These are phyloP conservation scores for Tyrannus savana DNA, from an alignment of 2,113 vertebrate species.

Conservation along the genomic window DNA sequence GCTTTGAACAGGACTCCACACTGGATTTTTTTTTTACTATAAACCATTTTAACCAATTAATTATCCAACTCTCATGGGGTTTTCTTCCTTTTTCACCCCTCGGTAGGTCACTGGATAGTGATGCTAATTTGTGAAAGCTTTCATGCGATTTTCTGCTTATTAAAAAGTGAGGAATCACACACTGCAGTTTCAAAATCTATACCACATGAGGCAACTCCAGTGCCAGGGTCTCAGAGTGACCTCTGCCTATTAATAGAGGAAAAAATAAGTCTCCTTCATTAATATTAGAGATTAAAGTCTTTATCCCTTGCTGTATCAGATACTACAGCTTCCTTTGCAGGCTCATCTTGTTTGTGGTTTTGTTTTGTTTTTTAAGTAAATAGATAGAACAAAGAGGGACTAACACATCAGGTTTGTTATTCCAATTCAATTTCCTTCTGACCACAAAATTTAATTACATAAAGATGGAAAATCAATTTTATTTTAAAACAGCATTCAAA, in stretches of 20 bases:
- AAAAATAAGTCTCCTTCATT: neutral
- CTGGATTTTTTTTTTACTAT: neutral
- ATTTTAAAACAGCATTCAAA: slow-evolving; percentile 21
- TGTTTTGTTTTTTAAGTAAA: neutral
- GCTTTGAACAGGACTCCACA: neutral
- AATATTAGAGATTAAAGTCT: neutral
- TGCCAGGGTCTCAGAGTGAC: neutral
- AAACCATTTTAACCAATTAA: neutral
- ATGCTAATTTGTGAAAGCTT: slow-evolving; percentile 44
- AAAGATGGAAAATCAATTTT: neutral
- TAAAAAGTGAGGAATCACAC: neutral
- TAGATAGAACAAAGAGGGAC: neutral
- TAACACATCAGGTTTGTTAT: neutral
- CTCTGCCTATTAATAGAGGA: neutral
- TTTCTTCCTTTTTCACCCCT: neutral
- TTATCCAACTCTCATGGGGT: neutral
- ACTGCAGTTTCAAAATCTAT: slow-evolving; percentile 15
- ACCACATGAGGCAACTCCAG: neutral
- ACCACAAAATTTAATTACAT: slow-evolving; percentile 22
- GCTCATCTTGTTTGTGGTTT: neutral
- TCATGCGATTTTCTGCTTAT: slow-evolving; percentile 18
- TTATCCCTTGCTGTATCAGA: neutral
- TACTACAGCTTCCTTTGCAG: neutral
- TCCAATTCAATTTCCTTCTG: neutral
- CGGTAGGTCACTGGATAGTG: neutral